These are phyloP conservation scores for Bellardia pandia DNA, from an alignment of 2,888 invertebrate species.

Conservation along the genomic window DNA sequence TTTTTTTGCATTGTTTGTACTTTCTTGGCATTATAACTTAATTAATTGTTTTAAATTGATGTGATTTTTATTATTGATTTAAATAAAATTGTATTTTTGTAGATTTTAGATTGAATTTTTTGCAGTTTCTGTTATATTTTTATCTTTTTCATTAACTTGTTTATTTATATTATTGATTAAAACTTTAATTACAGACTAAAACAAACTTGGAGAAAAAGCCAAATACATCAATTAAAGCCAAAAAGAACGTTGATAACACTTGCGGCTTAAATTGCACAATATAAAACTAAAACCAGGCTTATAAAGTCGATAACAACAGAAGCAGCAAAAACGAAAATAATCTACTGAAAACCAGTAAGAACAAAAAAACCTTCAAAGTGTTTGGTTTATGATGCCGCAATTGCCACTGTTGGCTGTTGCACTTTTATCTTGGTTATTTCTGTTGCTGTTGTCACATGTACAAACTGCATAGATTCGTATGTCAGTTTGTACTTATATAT, in stretches of 20 bases:
- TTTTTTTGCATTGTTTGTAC: not conserved
- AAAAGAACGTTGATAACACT: slow-evolving; percentile 62
- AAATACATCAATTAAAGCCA: slow-evolving; percentile 31
- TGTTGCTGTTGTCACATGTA: slow-evolving; percentile 53
- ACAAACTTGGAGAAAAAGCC: slow-evolving; percentile 2
- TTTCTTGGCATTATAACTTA: not conserved
- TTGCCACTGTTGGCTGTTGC: slow-evolving; percentile 70
- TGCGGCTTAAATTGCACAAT: slow-evolving; percentile 52
- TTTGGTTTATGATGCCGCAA: slow-evolving; percentile 68
- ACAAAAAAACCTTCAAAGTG: slow-evolving; percentile 69
- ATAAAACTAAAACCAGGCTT: slow-evolving; percentile 43
- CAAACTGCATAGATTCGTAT: slow-evolving; percentile 5
- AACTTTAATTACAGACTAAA: slow-evolving; percentile 34
- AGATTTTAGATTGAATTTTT: not conserved
- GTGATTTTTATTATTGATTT: slow-evolving; percentile 7
- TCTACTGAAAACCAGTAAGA: slow-evolving; percentile 32
- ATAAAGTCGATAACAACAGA: slow-evolving; percentile 34
- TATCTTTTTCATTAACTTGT: not conserved
- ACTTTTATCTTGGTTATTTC: slow-evolving; percentile 45
- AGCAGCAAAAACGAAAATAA: slow-evolving; percentile 28
- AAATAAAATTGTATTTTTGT: slow-evolving; percentile 2
- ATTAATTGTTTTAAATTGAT: slow-evolving; percentile 15
- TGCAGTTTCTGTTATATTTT: not conserved
- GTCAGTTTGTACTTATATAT: slow-evolving; percentile 10
- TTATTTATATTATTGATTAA: slow-evolving; percentile 10